Evolutionary conservation across 2,113 vertebrate species (phyloP), one percentile per base, ranked within the genome.

Genomic region (Bettongia penicillata): DNA sequence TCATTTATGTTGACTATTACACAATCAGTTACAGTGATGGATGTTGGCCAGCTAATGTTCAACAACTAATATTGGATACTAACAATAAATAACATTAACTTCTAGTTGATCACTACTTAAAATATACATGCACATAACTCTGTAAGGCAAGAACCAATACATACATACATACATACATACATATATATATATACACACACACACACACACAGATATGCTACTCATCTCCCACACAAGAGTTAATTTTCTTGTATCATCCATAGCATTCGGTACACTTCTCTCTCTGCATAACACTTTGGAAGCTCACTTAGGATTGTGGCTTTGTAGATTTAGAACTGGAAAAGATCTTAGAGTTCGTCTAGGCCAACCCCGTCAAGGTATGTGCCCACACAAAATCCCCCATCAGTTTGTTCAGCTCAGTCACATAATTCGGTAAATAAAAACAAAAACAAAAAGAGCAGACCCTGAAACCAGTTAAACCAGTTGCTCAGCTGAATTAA

Each of bases 351-450:
- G 16, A 43, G 19, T 6, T 84, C 68, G 23, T 43, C n/a, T 84
- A 43, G 68, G 43, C 68, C 68, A 23, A 43, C n/a, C 68, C 16
- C 68, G 43, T 84, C 68, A 84, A 97, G 49, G 47, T 48, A 2
- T 89, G 43, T 49, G 51, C 22, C 89, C 28, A 90, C 0, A 90
- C 37, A 25, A 10, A 91, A 51, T 93, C 57, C 25, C 37, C 57
- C 94, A 28, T 43, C 91, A 53, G 61, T 96, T 95, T 51, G 95
- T 90, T 93, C 51, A 92, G 0, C 68, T 16, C 77, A 37, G 57
- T 24, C n/a, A 94, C 95, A 50, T 57, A 31, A 92, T 94, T 28
- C 51, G 52, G 93, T 97, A 96, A 93, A 52, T n/a, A 96, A 96
- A 96, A 97, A 94, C 37, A 43, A 91, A 92, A 68, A 68, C 11